Evolutionary conservation across 2,888 invertebrate species (phyloP).

Genomic region (Sipha maydis): DNA sequence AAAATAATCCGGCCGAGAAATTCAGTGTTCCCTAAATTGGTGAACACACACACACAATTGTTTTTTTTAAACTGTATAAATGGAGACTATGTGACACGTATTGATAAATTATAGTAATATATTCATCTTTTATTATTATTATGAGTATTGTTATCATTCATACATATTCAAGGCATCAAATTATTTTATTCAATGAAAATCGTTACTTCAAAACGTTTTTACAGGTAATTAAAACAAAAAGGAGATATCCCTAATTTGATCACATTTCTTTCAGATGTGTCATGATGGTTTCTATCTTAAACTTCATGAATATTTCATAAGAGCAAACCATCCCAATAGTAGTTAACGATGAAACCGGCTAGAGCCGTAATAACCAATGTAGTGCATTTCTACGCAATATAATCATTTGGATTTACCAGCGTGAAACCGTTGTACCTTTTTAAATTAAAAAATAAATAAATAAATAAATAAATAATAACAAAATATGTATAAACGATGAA

Average conservation of each 20-base stretch:
- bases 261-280: conserved; percentile 24
- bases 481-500: conserved; percentile 22
- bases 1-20: too few relatives aligned
- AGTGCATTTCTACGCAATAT: conserved; percentile 24
- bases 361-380: conserved; percentile 18
- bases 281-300: conserved; percentile 15
- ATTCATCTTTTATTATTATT: too few relatives aligned
- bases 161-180: neutral
- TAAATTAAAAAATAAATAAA: neutral
- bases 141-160: too few relatives aligned
- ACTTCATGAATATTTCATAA: conserved; percentile 58
- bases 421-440: conserved; percentile 23
- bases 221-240: conserved; percentile 19
- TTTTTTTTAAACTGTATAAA: too few relatives aligned
- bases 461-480: neutral
- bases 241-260: conserved; percentile 11
- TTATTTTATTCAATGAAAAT: neutral
- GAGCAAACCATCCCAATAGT: neutral
- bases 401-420: conserved; percentile 38
- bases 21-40: too few relatives aligned
- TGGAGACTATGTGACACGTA: too few relatives aligned
- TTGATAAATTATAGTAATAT: too few relatives aligned
- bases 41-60: too few relatives aligned
- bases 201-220: neutral
- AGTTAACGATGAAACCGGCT: neutral